These are phyloP conservation scores for Drosophila villosipedis DNA, from an alignment of 2,888 invertebrate genomes.

Conservation along the genomic window DNA sequence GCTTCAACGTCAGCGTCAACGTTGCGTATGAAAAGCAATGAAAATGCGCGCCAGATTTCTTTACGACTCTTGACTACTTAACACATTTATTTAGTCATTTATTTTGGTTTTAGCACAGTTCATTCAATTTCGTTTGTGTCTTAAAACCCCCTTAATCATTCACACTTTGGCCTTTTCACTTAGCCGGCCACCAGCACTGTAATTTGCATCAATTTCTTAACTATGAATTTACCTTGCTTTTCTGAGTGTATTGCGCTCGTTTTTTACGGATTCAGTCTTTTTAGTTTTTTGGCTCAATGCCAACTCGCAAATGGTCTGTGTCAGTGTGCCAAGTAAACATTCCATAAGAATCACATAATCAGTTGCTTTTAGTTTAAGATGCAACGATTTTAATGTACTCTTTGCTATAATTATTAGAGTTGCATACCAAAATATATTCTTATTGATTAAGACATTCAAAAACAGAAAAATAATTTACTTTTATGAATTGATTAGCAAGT, in stretches of 20 bases:
- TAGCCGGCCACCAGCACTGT: constrained; percentile 14
- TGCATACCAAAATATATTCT: not conserved
- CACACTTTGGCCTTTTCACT: constrained; percentile 39
- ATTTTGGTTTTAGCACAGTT: constrained; percentile 35
- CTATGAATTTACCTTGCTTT: constrained; percentile 20
- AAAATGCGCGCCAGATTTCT: constrained; percentile 51
- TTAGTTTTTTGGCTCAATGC: constrained; percentile 50
- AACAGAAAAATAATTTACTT: not conserved
- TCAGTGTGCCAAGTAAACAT: constrained; percentile 42
- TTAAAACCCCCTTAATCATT: constrained; percentile 10
- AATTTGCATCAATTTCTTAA: constrained; percentile 25
- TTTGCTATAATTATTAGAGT: not conserved
- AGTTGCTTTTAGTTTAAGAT: not conserved
- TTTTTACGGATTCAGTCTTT: not conserved
- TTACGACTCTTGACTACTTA: constrained; percentile 57
- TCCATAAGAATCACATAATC: constrained; percentile 29
- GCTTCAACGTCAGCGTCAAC: constrained; percentile 54
- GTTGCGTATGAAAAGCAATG: constrained; percentile 61
- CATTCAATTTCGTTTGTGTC: constrained; percentile 23
- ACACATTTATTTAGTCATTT: constrained; percentile 56
- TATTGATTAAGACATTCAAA: too few relatives aligned
- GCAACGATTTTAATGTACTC: constrained; percentile 11
- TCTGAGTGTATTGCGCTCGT: constrained; percentile 9
- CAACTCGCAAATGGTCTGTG: constrained; percentile 53
- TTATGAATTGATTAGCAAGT: not conserved